Base-by-base conservation (phyloP, 2,888 invertebrate genomes). In the Macrophya alboannulata region DNA sequence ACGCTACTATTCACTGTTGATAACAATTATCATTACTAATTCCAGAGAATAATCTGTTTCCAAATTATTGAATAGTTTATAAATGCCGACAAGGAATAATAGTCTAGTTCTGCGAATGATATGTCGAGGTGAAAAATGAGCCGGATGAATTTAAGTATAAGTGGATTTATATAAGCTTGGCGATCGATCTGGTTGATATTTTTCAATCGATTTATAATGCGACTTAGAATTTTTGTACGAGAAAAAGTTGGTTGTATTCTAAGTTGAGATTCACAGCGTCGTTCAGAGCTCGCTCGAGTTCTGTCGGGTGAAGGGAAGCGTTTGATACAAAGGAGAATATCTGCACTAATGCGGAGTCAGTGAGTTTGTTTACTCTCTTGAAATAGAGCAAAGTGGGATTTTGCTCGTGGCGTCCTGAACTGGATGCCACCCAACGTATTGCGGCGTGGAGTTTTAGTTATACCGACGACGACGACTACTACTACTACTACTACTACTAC, bases 281-380 rank as follows among this genome's bases (percentile, higher is more conserved):
- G 74, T 31, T 51, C 9, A 15, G 15, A 12, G 68, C 68, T 68
- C 17, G 37, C 15, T 68, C 37, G 37, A 68, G 12, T 37, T 37
- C 15, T 55, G 6, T 31, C 17, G 37, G 37, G n/a, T 55, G 37
- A 51, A 31, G 15, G 31, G 55, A 31, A 55, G 55, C 37, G 48
- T 55, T 51, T n/a, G 15, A 12, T 43, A 62, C 62, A 59, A 40
- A 45, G 72, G 45, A 74, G 59, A 43, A 43, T 15, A 31, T 81
- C 25, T 25, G 81, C 62, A 43, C 62, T 40, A 21, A 81, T 40
- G 31, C 31, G 48, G 31, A 83, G 65, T 55, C 48, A 48, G 17
- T 37, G 48, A 71, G 83, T 83, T 83, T 83, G 83, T 83, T 83
- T 83, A 83, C 83, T 51, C 68, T 83, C 83, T 83, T 68, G 83